Conservation (phyloP, 2,888 invertebrate genomes). For the Phlogophora meticulosa region DNA sequence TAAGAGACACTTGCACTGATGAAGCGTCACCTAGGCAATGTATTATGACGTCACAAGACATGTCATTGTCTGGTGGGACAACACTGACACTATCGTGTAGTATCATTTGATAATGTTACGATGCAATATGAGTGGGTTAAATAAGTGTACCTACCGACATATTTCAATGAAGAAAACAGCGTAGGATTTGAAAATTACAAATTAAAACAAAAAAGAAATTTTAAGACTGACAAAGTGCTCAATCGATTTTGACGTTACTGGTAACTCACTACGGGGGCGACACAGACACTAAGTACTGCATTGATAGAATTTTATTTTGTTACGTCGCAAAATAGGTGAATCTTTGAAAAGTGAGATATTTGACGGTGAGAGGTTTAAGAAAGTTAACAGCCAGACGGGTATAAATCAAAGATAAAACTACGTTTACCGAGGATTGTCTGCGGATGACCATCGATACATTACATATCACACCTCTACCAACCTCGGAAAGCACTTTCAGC, state of each 20-base stretch:
- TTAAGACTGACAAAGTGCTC: not conserved
- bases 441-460: too few relatives aligned
- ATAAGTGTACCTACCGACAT: not conserved
- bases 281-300: not conserved
- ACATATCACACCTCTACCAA: too few relatives aligned
- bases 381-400: too few relatives aligned
- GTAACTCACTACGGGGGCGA: not conserved
- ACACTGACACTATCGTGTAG: slow-evolving; percentile 6
- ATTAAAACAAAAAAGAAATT: not conserved
- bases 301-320: slow-evolving; percentile 1
- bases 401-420: too few relatives aligned
- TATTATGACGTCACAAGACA: slow-evolving; percentile 10
- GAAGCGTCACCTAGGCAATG: slow-evolving; percentile 21
- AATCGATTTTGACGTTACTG: not conserved
- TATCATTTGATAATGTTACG: slow-evolving; percentile 12
- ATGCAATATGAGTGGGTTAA: slow-evolving; percentile 4
- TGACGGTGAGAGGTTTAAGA: too few relatives aligned
- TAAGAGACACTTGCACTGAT: slow-evolving; percentile 31
- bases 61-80: slow-evolving; percentile 29
- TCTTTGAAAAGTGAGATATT: not conserved
- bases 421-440: too few relatives aligned
- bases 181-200: not conserved
- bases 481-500: too few relatives aligned
- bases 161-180: not conserved
- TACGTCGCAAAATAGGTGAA: not conserved